Base-by-base conservation (phyloP, 2,797 vertebrate species). In the Chromis chromis region DNA sequence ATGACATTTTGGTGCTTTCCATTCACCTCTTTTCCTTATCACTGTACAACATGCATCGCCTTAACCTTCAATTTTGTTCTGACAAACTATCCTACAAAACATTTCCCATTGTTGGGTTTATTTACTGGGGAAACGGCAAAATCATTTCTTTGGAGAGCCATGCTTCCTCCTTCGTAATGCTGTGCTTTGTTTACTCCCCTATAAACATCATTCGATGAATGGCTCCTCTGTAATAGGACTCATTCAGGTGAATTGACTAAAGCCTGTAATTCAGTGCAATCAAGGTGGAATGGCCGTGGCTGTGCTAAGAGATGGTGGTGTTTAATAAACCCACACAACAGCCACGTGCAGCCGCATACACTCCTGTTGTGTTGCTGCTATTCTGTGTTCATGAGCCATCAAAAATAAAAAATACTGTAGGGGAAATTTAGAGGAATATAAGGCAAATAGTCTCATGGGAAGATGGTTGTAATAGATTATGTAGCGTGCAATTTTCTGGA, bases 161-260 rank as follows among this genome's bases (percentile, higher is more conserved):
- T 63, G 36, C 49, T 61, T 76, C 53, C 22, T 36, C 40, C 22
- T 65, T 44, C 50, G 24, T 65, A 66, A 61, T 67, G 59, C 9
- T 46, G 36, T 19, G 21, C 57, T 76, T 76, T 68, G 68, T 85
- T 89, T 79, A 72, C 61, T 65, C 65, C 64, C 55, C 66, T 52
- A 46, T 77, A 77, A 74, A 58, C 60, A 74, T 58, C 27, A 69
- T 74, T 79, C 12, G 19, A 67, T 75, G 62, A 79, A 76, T 65
- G 77, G 55, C 25, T 82, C 42, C 40, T 56, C 65, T 76, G 39
- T 75, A 71, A 84, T 81, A 39, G 60, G 42, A 74, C 28, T 71
- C 42, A 69, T 76, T 78, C 68, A 70, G 74, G 52, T 74, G 66
- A 64, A 79, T n/a, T 66, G 36, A 74, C 60, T 40, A 14, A 65